Percentiles rank a stretch among this genome's conserved stretches.
phyloP scores from a whole-genome alignment of 2,797 vertebrate species.

The Botia kubotai region DNA sequence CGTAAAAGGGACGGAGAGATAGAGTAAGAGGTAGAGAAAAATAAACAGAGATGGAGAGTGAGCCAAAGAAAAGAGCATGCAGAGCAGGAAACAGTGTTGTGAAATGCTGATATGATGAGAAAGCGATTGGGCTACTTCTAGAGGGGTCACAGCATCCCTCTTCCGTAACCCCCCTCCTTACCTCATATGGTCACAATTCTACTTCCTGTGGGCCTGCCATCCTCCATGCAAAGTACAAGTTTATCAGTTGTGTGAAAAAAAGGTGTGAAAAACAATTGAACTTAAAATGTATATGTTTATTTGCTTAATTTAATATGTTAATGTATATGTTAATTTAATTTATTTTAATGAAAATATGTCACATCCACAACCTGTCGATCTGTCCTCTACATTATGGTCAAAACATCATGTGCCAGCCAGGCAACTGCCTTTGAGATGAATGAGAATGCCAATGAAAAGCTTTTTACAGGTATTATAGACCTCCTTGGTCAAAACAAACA shows the following conservation, averaged over 20 bases:
- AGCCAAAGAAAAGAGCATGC: conserved; percentile 11
- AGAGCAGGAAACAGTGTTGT: conserved; percentile 27
- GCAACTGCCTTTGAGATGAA: conserved; percentile 7
- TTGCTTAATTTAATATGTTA: neutral
- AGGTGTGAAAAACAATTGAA: neutral
- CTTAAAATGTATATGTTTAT: neutral
- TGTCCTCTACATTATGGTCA: neutral
- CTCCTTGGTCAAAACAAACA: conserved; percentile 29
- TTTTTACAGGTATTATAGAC: neutral
- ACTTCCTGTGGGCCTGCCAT: conserved; percentile 43
- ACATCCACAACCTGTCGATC: neutral
- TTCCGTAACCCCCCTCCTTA: conserved; percentile 2
- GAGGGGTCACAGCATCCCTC: conserved; percentile 68
- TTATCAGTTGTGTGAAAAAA: neutral
- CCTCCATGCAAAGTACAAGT: conserved; percentile 35
- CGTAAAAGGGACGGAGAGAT: conserved; percentile 39
- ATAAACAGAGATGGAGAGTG: conserved; percentile 38
- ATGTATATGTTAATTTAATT: neutral
- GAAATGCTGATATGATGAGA: conserved; percentile 49
- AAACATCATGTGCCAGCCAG: neutral
- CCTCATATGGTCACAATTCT: neutral
- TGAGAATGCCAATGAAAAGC: neutral
- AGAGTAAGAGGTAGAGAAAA: conserved; percentile 68
- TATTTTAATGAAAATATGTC: neutral
- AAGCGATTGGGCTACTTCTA: conserved; percentile 63